Conservation (phyloP, 2,888 invertebrate species). For the Plebejus argus region DNA sequence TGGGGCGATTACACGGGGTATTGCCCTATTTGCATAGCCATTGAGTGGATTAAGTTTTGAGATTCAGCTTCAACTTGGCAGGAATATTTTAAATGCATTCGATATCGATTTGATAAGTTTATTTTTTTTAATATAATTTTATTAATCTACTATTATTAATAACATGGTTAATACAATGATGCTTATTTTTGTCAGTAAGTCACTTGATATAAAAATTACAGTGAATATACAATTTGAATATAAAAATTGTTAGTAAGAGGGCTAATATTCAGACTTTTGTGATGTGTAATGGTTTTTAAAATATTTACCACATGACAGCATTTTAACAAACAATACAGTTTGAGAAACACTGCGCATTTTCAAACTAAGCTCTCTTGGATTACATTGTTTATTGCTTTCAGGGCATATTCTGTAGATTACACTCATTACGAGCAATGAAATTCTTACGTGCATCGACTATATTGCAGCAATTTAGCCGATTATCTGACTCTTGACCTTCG, state of each 20-base stretch:
- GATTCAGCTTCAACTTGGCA: conserved; percentile 31
- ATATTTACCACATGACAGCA: not conserved
- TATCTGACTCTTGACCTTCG: not conserved
- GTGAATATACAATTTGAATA: too few relatives aligned
- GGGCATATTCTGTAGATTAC: not conserved
- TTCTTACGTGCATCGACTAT: conserved; percentile 10
- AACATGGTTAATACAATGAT: too few relatives aligned
- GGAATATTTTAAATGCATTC: conserved; percentile 18
- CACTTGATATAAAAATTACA: too few relatives aligned
- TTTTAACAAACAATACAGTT: not conserved
- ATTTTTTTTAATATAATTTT: too few relatives aligned
- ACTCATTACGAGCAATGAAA: not conserved
- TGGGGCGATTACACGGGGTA: conserved; percentile 32
- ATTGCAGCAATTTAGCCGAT: not conserved
- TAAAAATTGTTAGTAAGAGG: too few relatives aligned
- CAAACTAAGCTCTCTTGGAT: not conserved
- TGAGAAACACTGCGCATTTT: not conserved
- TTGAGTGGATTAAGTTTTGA: conserved; percentile 34
- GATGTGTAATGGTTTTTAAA: too few relatives aligned
- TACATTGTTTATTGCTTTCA: not conserved
- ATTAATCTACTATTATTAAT: too few relatives aligned
- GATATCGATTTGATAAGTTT: conserved; percentile 1
- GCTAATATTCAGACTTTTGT: too few relatives aligned
- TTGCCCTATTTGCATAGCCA: conserved; percentile 35
- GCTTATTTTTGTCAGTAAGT: too few relatives aligned